Percentiles rank a stretch among this genome's conserved stretches.
These are phyloP conservation scores for Melanerpes formicivorus DNA, from an alignment of 2,113 vertebrate species.

Conservation along the genomic window DNA sequence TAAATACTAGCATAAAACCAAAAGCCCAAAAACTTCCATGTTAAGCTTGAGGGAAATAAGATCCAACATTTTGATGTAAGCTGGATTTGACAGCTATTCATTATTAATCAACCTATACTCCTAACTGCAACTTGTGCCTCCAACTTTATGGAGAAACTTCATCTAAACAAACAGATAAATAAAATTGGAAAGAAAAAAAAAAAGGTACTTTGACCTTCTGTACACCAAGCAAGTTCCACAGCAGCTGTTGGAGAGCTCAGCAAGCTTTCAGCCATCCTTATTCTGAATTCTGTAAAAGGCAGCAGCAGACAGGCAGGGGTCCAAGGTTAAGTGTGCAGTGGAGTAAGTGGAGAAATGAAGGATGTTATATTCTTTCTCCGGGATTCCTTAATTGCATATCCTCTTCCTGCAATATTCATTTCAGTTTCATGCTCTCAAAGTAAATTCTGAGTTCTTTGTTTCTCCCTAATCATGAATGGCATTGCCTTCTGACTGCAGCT, in stretches of 20 bases:
- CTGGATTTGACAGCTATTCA: background rate
- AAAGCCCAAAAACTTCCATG: background rate
- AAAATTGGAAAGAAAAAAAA: background rate
- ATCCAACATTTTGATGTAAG: background rate
- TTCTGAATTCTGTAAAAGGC: background rate
- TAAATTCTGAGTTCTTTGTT: background rate
- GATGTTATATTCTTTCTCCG: background rate
- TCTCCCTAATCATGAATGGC: background rate
- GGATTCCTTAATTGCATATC: background rate
- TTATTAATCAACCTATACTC: background rate
- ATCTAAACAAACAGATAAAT: background rate
- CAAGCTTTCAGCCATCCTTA: background rate
- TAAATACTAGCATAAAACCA: background rate
- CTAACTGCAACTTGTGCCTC: background rate
- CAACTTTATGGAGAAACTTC: background rate
- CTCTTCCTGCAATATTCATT: constrained; percentile 10
- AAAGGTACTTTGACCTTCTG: background rate
- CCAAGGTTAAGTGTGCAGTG: constrained; percentile 19
- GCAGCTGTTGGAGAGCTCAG: background rate
- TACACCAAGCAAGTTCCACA: background rate
- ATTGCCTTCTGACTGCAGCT: background rate
- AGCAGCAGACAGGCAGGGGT: background rate
- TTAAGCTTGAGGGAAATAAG: background rate
- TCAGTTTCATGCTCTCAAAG: background rate
- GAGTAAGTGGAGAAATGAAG: background rate